Conservation (phyloP, 1,140 invertebrate genomes). For the Hirudo medicinalis region DNA sequence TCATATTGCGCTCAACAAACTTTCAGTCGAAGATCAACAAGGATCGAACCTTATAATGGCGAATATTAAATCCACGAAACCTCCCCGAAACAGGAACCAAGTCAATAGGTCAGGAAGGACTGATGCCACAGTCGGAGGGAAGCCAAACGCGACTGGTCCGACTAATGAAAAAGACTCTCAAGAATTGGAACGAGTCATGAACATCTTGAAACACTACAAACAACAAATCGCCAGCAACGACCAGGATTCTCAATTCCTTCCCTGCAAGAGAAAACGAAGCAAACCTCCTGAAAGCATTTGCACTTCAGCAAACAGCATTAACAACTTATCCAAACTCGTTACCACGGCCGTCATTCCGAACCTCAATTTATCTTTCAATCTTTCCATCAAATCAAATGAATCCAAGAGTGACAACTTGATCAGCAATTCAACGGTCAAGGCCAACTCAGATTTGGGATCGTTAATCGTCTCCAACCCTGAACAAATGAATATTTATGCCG, state of each 20-base stretch:
- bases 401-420: not conserved
- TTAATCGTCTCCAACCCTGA: too few relatives aligned
- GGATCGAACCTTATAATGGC: not conserved
- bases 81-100: constrained; percentile 7
- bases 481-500: too few relatives aligned
- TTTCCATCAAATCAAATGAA: constrained; percentile 7
- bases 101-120: not conserved
- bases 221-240: constrained; percentile 14
- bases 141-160: not conserved
- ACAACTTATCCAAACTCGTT: constrained; percentile 2
- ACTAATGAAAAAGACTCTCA: constrained; percentile 16
- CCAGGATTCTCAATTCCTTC: constrained; percentile 16
- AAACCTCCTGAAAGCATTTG: constrained; percentile 9
- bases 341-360: not conserved
- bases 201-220: constrained; percentile 18
- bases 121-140: not conserved
- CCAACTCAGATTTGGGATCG: too few relatives aligned
- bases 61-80: not conserved
- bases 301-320: not conserved
- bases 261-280: constrained; percentile 17
- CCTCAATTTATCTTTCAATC: constrained; percentile 7
- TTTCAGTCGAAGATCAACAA: not conserved
- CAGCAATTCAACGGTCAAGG: too few relatives aligned
- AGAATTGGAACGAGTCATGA: constrained; percentile 15
- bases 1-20: not conserved